These are phyloP conservation scores for Anoura caudifer DNA, from an alignment of 2,113 vertebrate genomes.

Conservation along the genomic window DNA sequence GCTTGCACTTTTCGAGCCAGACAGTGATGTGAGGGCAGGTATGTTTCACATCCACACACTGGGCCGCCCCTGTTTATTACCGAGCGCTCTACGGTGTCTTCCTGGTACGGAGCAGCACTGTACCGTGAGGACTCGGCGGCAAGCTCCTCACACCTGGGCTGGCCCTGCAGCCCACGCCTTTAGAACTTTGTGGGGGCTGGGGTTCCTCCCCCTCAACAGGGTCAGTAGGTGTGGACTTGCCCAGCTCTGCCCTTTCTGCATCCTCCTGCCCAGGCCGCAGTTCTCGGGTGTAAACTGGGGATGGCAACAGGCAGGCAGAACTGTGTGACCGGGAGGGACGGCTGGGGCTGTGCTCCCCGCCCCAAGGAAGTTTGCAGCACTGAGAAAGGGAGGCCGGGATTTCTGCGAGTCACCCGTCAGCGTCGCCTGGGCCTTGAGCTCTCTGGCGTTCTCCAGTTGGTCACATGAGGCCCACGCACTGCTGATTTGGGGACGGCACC, in stretches of 20 bases:
- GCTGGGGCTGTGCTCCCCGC: not conserved
- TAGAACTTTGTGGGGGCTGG: rapidly evolving
- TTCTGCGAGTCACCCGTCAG: not conserved
- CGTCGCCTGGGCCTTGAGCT: not conserved
- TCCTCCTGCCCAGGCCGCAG: not conserved
- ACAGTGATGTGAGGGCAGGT: not conserved
- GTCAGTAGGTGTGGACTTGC: not conserved
- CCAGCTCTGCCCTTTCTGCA: not conserved
- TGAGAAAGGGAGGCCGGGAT: not conserved
- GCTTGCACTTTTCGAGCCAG: not conserved
- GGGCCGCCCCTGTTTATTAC: not conserved
- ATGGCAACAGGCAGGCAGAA: not conserved
- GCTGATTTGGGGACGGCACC: not conserved
- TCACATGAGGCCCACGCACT: not conserved
- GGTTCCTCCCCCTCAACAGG: not conserved
- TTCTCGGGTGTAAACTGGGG: rapidly evolving
- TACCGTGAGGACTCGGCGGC: not conserved
- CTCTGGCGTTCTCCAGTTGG: too few relatives aligned
- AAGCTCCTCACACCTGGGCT: not conserved
- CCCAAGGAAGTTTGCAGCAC: not conserved
- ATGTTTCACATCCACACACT: not conserved
- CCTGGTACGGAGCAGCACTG: not conserved
- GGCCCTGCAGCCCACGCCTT: too few relatives aligned
- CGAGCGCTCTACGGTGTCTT: rapidly evolving
- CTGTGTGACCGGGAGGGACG: too few relatives aligned